Percentiles rank a stretch among this genome's conserved stretches.
Conservation (phyloP, 2,888 invertebrate genomes). For the Vandiemenella viatica region DNA sequence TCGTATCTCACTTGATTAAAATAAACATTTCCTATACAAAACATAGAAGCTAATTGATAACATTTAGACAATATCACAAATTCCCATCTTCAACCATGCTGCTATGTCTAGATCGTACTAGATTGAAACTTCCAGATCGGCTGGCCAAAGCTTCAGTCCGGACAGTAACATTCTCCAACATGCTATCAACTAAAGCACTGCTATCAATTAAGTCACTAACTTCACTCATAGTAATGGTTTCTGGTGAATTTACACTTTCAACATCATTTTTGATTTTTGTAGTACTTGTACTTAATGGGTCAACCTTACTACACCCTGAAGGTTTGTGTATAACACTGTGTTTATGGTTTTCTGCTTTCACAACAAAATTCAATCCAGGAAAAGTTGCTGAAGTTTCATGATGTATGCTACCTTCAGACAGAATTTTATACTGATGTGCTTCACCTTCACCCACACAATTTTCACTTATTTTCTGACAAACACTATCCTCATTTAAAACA, state of each 20-base stretch:
- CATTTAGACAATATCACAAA: no score
- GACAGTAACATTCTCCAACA: constrained; percentile 17
- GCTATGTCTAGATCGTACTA: constrained; percentile 15
- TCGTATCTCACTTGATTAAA: no score
- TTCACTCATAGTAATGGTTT: neutral
- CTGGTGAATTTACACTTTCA: neutral
- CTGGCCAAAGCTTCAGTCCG: constrained; percentile 17
- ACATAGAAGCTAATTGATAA: no score
- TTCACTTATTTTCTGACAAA: no score
- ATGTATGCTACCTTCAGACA: no score
- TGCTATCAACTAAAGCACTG: constrained; percentile 10
- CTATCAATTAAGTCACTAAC: constrained; percentile 1
- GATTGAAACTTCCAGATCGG: constrained; percentile 17
- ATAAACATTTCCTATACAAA: no score
- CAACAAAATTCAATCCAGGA: no score
- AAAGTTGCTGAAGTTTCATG: no score
- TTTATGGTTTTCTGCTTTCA: neutral
- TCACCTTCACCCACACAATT: no score
- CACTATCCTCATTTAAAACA: neutral
- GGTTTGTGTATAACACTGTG: neutral
- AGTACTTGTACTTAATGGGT: neutral
- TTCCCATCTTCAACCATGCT: constrained; percentile 15
- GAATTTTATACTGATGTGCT: no score
- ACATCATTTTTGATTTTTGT: neutral
- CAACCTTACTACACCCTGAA: no score